Evolutionary conservation across 2,797 vertebrate species (phyloP).

Genomic region (Xenentodon cancila): DNA sequence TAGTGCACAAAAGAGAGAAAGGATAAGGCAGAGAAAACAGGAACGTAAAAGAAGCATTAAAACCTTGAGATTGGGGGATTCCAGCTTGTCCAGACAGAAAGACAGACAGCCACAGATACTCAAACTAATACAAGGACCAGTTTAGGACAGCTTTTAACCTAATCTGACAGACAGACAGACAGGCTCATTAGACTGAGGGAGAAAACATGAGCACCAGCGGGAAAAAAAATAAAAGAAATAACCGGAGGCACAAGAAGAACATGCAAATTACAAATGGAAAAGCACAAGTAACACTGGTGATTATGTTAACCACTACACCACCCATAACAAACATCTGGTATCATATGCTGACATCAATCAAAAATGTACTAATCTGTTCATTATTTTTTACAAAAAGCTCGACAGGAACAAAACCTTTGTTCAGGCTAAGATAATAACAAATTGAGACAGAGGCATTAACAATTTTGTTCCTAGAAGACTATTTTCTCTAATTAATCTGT

Average conservation of each 20-base stretch:
- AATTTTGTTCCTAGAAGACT: background rate
- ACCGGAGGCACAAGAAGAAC: background rate
- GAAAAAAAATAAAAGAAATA: background rate
- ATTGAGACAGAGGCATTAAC: background rate
- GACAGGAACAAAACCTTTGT: constrained; percentile 1
- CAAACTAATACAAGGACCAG: too few species aligned
- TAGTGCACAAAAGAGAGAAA: constrained; percentile 27
- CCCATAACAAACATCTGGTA: background rate
- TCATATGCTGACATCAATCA: constrained; percentile 6
- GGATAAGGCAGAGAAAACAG: constrained; percentile 9
- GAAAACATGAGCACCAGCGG: background rate
- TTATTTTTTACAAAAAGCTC: constrained; percentile 10
- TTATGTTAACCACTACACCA: background rate
- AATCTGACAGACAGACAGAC: background rate
- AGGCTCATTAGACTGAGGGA: background rate
- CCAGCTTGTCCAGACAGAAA: background rate
- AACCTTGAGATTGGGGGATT: too few species aligned
- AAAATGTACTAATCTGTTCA: constrained; percentile 13
- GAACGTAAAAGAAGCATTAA: constrained; percentile 18
- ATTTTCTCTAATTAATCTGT: too few species aligned
- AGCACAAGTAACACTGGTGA: background rate
- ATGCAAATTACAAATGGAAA: constrained; percentile 1
- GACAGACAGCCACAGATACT: background rate
- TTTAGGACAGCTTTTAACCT: background rate
- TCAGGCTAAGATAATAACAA: constrained; percentile 15